Evolutionary conservation across 1,140 invertebrate genomes (phyloP).

Genomic region (Drosophila pectinifera): DNA sequence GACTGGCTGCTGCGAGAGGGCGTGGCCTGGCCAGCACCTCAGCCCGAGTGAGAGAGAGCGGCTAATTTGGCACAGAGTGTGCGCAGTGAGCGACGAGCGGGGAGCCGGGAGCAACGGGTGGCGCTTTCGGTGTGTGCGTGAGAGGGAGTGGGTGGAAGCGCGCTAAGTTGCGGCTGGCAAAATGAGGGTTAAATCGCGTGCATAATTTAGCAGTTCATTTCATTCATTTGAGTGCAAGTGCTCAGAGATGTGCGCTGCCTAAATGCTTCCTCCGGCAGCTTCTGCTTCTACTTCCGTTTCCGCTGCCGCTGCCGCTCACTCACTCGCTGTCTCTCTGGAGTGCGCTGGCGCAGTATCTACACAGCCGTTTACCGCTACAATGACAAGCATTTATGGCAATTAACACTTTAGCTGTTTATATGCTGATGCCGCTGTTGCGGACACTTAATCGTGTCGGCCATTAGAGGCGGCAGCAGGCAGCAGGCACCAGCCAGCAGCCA

Average conservation of each 20-base stretch:
- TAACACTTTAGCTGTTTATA: conserved; percentile 85
- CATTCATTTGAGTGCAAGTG: conserved; percentile 82
- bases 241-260: conserved; percentile 63
- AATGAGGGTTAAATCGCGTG: conserved; percentile 84
- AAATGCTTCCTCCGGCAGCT: conserved; percentile 36
- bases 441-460: conserved; percentile 80
- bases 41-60: conserved; percentile 35
- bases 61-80: not conserved
- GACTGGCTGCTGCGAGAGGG: conserved; percentile 63
- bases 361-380: conserved; percentile 84
- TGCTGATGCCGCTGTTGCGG: conserved; percentile 62
- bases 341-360: conserved; percentile 76
- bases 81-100: conserved; percentile 38
- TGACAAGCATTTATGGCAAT: conserved; percentile 85
- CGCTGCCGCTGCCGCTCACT: conserved; percentile 6
- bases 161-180: conserved; percentile 58
- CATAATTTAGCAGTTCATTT: conserved; percentile 85
- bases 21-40: conserved; percentile 33
- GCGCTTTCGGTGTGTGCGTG: not conserved
- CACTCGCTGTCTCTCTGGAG: conserved; percentile 24
- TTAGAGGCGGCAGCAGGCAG: conserved; percentile 49
- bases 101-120: conserved; percentile 6
- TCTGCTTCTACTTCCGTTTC: conserved; percentile 18
- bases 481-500: not conserved
- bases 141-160: conserved; percentile 5